Evolutionary conservation across 2,797 vertebrate species (phyloP), one percentile per base, ranked within the genome.

Genomic region (Lepus oiostolus): DNA sequence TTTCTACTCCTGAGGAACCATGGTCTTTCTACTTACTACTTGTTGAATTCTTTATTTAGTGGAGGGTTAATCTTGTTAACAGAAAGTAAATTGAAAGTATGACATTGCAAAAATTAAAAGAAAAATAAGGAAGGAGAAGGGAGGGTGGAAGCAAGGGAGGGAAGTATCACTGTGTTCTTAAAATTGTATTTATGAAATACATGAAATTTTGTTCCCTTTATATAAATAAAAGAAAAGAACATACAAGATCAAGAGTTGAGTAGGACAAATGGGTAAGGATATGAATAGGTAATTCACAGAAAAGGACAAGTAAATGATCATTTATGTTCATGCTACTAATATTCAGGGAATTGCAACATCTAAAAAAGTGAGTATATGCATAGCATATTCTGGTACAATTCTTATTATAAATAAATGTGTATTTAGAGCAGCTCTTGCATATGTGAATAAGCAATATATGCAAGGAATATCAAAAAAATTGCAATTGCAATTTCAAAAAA

Each of bases 401-500:
- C 28, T 79, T 87, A 38, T 87, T 47, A 47, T 22, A 24, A 13
- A 2, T 24, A 24, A 17, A 22, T 35, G 19, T 17, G 17, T 80
- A 90, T 30, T 30, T 65, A 80, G 24, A 80, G 50, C 38, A 32
- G 4, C 24, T 65, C 60, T 52, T 91, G 21, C 14, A 30, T 87
- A 24, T 63, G 17, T 76, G 38, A 94, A 75, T 8, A 93, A 70
- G 26, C 67, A 86, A 26, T 74, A 76, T 52, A 16, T 89, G 63
- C 16, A 76, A 84, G 85, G 50, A 75, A 58, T 70, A 28, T 90
- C 42, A n/a, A n/a, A 47, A 91, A 88, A 92, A 85, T 89, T 85
- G 7, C 90, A 87, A 87, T 26, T 72, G 16, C 74, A 74, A 42
- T 42, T 42, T 42, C 42, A 83, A 92, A 92, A 79, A 77, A 32